phyloP scores from a whole-genome alignment of 1,140 invertebrate genomes.

The Batillaria attramentaria region DNA sequence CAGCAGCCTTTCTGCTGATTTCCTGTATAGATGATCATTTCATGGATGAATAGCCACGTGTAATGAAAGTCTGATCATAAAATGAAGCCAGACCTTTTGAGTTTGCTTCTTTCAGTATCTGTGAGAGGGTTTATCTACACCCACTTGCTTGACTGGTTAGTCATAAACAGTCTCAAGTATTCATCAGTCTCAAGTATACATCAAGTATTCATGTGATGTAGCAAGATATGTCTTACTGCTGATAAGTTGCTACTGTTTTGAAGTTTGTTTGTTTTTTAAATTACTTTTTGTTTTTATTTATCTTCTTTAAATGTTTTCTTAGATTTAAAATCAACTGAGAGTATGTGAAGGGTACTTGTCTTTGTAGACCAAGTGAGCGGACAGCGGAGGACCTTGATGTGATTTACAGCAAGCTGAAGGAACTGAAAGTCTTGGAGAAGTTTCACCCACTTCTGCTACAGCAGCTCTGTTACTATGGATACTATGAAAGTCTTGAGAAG shows the following conservation, averaged over 20 bases:
- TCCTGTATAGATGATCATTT: too few relatives aligned
- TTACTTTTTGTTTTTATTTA: neutral
- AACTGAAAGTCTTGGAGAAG: conserved; percentile 78
- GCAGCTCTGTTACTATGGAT: conserved; percentile 78
- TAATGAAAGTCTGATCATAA: too few relatives aligned
- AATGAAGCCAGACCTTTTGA: neutral
- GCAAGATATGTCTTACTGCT: neutral
- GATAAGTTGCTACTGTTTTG: neutral
- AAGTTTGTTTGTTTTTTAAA: neutral
- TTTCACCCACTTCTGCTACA: conserved; percentile 82
- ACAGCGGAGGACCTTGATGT: conserved; percentile 79
- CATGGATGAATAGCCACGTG: too few relatives aligned
- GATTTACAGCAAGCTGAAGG: conserved; percentile 71
- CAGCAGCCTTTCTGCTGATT: too few relatives aligned
- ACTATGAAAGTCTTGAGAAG: conserved; percentile 84
- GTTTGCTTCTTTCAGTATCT: neutral
- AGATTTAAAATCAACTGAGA: neutral
- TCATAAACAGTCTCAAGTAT: neutral
- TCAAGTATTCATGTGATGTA: neutral
- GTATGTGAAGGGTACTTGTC: neutral
- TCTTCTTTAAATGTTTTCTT: neutral
- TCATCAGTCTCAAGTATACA: neutral
- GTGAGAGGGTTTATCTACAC: neutral
- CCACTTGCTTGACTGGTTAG: neutral
- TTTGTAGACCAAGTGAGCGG: conserved; percentile 79